Percentiles rank a stretch among this genome's conserved stretches.
These are phyloP conservation scores for Aspiorhynchus laticeps DNA, from an alignment of 2,113 vertebrate species.

Conservation along the genomic window DNA sequence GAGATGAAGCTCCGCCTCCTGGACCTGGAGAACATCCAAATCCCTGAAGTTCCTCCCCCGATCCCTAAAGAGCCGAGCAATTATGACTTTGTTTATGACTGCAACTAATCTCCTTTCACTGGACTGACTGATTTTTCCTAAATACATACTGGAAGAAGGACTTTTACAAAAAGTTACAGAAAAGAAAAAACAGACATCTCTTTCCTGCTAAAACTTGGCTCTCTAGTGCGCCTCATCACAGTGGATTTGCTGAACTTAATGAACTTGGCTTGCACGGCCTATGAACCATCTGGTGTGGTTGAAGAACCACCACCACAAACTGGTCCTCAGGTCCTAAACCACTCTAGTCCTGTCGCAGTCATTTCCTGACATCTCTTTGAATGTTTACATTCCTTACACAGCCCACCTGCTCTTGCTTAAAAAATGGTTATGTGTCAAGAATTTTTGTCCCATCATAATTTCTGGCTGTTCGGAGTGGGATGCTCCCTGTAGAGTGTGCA, in stretches of 20 bases:
- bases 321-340: constrained; percentile 50
- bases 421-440: constrained; percentile 14
- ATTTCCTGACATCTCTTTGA: constrained; percentile 2
- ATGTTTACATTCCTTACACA: not conserved
- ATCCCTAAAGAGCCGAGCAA: constrained; percentile 99
- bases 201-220: constrained; percentile 64
- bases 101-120: constrained; percentile 84
- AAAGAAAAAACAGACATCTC: constrained; percentile 64
- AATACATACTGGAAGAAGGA: constrained; percentile 79
- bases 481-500: constrained; percentile 27
- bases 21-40: constrained; percentile 98
- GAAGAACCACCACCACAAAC: constrained; percentile 10
- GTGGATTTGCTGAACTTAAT: constrained; percentile 59
- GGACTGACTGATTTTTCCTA: constrained; percentile 70
- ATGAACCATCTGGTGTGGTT: constrained; percentile 38
- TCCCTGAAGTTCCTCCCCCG: constrained; percentile 94
- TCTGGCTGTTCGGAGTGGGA: constrained; percentile 8
- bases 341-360: not conserved
- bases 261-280: constrained; percentile 47
- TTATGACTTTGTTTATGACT: constrained; percentile 99
- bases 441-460: not conserved
- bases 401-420: not conserved
- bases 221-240: constrained; percentile 54
- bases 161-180: constrained; percentile 54
- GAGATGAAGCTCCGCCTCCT: constrained; percentile 99